A percentile compares a stretch with the other conserved stretches of the same genome.
Conservation (phyloP, 1,140 invertebrate species). For the Halyomorpha halys region DNA sequence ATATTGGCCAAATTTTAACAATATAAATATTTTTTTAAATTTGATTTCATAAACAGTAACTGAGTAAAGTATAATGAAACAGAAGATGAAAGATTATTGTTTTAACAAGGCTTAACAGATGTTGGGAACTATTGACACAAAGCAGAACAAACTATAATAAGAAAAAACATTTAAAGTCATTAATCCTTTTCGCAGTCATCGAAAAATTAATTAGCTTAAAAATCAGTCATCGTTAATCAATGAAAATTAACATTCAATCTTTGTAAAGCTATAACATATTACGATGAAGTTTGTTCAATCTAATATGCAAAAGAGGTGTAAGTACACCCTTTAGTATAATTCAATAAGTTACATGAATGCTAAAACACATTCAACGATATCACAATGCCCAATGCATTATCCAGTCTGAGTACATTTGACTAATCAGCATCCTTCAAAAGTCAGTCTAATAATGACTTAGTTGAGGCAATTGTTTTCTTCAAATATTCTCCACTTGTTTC, state of each 20-base stretch:
- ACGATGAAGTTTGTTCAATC: constrained; percentile 8
- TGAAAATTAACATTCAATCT: constrained; percentile 7
- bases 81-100: too few relatives aligned
- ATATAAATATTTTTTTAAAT: too few relatives aligned
- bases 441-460: constrained; percentile 19
- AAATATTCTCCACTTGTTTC: too few relatives aligned
- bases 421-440: background rate
- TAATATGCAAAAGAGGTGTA: background rate
- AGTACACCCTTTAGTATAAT: background rate
- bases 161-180: background rate
- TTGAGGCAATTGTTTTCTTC: background rate
- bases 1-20: too few relatives aligned
- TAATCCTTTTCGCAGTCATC: background rate
- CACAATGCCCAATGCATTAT: constrained; percentile 19
- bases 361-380: constrained; percentile 23
- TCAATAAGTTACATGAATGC: constrained; percentile 14
- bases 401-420: constrained; percentile 15
- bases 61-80: too few relatives aligned
- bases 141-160: too few relatives aligned
- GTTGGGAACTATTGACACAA: too few relatives aligned
- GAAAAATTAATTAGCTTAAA: constrained; percentile 6
- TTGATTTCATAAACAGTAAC: too few relatives aligned
- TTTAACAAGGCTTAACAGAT: too few relatives aligned
- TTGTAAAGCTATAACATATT: constrained; percentile 12
- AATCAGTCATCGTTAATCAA: constrained; percentile 8